A percentile compares a stretch with the other conserved stretches of the same genome.
phyloP scores from a whole-genome alignment of 2,113 vertebrate species.

The Eonycteris spelaea region DNA sequence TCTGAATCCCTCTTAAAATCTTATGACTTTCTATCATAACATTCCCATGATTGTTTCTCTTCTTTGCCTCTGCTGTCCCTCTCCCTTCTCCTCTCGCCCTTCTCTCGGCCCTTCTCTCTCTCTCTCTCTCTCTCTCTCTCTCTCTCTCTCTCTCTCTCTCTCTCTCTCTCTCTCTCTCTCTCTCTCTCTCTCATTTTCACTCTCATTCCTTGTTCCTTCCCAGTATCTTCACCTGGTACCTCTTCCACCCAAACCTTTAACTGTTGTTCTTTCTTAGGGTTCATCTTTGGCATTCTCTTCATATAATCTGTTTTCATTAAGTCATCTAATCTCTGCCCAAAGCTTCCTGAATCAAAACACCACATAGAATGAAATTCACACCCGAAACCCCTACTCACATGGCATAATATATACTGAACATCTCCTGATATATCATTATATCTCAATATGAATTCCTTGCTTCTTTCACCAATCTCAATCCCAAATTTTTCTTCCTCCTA shows the following conservation, averaged over 20 bases:
- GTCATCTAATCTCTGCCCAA: not conserved
- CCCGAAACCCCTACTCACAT: not conserved
- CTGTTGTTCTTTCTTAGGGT: not conserved
- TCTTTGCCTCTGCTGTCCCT: not conserved
- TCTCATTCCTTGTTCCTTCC: not conserved
- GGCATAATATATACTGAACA: not conserved
- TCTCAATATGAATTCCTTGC: not conserved
- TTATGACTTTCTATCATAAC: not conserved
- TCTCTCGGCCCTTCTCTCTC: fast-evolving
- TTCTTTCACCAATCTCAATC: not conserved
- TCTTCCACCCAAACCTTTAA: not conserved
- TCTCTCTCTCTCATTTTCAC: not conserved
- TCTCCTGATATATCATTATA: not conserved
- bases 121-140: not conserved
- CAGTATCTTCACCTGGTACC: not conserved
- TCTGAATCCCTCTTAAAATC: not conserved
- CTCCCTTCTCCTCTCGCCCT: not conserved
- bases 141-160: too few relatives aligned
- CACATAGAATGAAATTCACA: fast-evolving
- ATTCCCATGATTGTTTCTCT: not conserved
- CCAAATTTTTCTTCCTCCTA: not conserved
- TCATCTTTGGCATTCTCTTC: not conserved
- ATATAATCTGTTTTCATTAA: not conserved
- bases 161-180: fast-evolving
- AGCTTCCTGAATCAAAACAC: not conserved